Conservation (phyloP, 2,888 invertebrate genomes). For the Sinohyriopsis cumingii region DNA sequence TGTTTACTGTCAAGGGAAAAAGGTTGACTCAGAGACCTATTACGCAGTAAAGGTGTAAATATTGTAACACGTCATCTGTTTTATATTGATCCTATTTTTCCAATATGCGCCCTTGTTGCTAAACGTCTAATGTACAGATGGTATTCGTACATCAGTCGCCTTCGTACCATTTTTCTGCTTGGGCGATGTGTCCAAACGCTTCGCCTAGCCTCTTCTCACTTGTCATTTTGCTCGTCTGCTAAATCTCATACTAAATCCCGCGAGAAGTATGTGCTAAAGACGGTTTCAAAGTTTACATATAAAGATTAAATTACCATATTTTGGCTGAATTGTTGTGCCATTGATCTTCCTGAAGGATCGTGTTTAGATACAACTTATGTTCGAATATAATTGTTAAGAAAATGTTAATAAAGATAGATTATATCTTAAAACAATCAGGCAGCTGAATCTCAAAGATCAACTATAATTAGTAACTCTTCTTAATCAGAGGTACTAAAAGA, state of each 20-base stretch:
- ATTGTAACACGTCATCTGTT: background rate
- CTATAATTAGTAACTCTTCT: background rate
- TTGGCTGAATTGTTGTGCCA: no score
- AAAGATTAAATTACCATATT: background rate
- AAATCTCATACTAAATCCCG: background rate
- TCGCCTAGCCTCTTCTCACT: constrained; percentile 60
- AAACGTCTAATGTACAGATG: background rate
- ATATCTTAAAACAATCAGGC: no score
- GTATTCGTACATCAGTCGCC: background rate
- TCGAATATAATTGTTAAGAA: no score
- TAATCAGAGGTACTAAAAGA: background rate
- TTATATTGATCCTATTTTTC: background rate
- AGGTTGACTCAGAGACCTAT: no score
- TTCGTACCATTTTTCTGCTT: constrained; percentile 66
- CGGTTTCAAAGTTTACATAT: background rate
- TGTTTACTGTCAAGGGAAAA: no score
- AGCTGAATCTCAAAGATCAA: background rate
- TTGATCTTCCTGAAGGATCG: no score
- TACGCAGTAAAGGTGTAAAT: background rate
- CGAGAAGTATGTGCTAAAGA: background rate
- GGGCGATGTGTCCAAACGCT: constrained; percentile 57
- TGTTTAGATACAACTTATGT: no score
- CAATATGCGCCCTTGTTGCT: background rate
- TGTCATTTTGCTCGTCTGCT: constrained; percentile 2
- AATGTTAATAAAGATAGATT: no score